Percentiles rank a stretch among this genome's conserved stretches.
These are phyloP conservation scores for Hystrix cristata DNA, from an alignment of 2,113 vertebrate genomes.

Conservation along the genomic window DNA sequence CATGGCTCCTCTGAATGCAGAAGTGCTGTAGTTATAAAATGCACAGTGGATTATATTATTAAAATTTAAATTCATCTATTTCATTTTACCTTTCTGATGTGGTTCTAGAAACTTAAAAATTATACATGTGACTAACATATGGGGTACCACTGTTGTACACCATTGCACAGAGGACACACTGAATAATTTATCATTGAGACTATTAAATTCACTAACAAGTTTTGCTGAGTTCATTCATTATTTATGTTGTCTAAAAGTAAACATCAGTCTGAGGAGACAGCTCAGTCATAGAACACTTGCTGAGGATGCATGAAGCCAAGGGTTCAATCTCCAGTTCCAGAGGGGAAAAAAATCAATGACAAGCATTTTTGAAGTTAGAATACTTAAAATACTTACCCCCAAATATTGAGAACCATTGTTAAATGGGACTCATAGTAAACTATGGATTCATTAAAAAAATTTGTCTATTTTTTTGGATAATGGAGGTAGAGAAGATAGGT, in stretches of 20 bases:
- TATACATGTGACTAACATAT: not conserved
- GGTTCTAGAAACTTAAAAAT: slow-evolving; percentile 30
- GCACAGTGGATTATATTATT: not conserved
- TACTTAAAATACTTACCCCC: not conserved
- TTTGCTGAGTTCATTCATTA: slow-evolving; percentile 40
- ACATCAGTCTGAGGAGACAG: not conserved
- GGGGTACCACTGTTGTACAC: not conserved
- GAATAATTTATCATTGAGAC: slow-evolving; percentile 11
- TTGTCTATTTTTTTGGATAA: not conserved
- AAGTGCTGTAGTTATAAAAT: not conserved
- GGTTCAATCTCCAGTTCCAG: not conserved
- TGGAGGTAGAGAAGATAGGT: not conserved
- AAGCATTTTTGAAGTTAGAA: slow-evolving; percentile 41
- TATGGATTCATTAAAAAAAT: slow-evolving; percentile 23
- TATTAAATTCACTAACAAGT: not conserved
- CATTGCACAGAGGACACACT: not conserved
- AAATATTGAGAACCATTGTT: not conserved
- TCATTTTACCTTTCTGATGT: slow-evolving; percentile 14
- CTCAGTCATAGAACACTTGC: not conserved
- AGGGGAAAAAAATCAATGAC: not conserved
- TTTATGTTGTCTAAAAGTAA: slow-evolving; percentile 53
- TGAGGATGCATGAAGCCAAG: not conserved
- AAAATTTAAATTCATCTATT: not conserved
- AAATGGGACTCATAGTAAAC: not conserved
- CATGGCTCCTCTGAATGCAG: not conserved